Evolutionary conservation across 2,888 invertebrate genomes (phyloP).

Genomic region (Agrotis clavis): DNA sequence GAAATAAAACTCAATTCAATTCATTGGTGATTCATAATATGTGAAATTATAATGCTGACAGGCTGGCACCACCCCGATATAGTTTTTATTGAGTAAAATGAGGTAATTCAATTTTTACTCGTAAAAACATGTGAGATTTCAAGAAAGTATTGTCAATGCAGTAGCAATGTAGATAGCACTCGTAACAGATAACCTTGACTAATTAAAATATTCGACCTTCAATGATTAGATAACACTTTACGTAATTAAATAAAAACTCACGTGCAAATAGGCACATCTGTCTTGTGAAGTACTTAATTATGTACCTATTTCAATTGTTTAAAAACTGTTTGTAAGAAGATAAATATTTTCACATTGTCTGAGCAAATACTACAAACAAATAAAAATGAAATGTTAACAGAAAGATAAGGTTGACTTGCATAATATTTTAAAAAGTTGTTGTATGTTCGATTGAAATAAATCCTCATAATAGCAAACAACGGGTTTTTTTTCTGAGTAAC

Average conservation of each 20-base stretch:
- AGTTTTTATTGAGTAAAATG: constrained; percentile 9
- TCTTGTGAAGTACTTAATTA: background rate
- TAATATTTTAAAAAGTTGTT: background rate
- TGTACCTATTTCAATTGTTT: constrained; percentile 9
- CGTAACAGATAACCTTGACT: constrained; percentile 44
- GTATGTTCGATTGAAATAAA: no score
- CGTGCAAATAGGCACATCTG: background rate
- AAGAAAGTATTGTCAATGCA: constrained; percentile 4
- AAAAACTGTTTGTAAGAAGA: background rate
- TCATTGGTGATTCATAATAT: no score
- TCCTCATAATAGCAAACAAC: background rate
- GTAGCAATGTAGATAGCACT: constrained; percentile 31
- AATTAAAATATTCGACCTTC: constrained; percentile 49
- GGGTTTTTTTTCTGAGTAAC: background rate
- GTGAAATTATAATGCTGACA: constrained; percentile 2
- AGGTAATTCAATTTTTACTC: constrained; percentile 19
- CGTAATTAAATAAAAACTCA: constrained; percentile 40
- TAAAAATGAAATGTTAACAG: background rate
- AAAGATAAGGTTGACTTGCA: background rate
- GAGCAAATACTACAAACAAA: background rate
- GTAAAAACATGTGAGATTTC: constrained; percentile 20
- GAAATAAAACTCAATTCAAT: background rate
- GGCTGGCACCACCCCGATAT: background rate
- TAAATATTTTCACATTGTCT: background rate
- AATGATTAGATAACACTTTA: constrained; percentile 45